Evolutionary conservation across 2,888 invertebrate genomes (phyloP).

Genomic region (Synanthedon andrenaeformis): DNA sequence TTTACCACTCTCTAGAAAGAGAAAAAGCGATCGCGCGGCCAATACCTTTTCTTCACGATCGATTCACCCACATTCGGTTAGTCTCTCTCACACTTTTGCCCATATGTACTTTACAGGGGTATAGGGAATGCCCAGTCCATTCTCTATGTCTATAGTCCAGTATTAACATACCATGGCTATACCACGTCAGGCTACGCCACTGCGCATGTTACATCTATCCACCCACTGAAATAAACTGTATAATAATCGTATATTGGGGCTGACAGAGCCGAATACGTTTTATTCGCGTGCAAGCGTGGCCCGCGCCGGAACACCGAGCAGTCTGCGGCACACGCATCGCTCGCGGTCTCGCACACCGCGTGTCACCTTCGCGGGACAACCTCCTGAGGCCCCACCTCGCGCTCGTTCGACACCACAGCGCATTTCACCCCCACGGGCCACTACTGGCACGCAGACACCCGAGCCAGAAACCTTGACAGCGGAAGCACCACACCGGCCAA

Average conservation of each 20-base stretch:
- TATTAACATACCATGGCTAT: too few relatives aligned
- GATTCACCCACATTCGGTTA: too few relatives aligned
- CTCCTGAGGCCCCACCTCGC: slow-evolving; percentile 44
- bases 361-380: slow-evolving; percentile 47
- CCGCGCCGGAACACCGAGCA: slow-evolving; percentile 74
- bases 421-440: slow-evolving; percentile 16
- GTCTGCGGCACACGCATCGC: slow-evolving; percentile 64
- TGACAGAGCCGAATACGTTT: slow-evolving; percentile 72
- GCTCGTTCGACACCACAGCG: slow-evolving; percentile 26
- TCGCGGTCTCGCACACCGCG: slow-evolving; percentile 55
- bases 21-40: too few relatives aligned
- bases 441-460: slow-evolving; percentile 13
- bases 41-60: too few relatives aligned
- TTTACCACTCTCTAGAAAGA: too few relatives aligned
- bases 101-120: too few relatives aligned
- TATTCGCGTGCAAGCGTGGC: slow-evolving; percentile 84
- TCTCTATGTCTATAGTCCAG: too few relatives aligned
- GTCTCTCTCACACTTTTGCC: too few relatives aligned
- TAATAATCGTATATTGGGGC: slow-evolving; percentile 19
- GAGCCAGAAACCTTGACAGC: slow-evolving; percentile 32
- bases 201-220: slow-evolving; percentile 11
- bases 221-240: slow-evolving; percentile 31
- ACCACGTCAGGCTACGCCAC: too few relatives aligned
- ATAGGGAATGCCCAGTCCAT: too few relatives aligned
- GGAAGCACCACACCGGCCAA: slow-evolving; percentile 52